Percentiles rank a stretch among this genome's conserved stretches.
Conservation (phyloP, 2,113 vertebrate genomes). For the Calypte anna region DNA sequence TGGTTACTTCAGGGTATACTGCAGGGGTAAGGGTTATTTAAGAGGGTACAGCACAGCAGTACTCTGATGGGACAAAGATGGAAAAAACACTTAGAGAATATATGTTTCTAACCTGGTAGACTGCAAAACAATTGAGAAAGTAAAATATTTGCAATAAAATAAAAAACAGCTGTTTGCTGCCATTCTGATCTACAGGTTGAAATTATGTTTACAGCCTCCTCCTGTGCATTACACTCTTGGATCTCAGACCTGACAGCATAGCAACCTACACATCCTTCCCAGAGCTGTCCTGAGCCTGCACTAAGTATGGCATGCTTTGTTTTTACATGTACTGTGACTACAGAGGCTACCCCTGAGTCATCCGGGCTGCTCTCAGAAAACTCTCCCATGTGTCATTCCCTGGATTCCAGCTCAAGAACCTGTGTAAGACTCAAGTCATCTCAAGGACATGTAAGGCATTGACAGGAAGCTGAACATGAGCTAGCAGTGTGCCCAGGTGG, state of each 20-base stretch:
- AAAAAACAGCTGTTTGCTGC: not conserved
- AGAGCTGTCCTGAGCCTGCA: not conserved
- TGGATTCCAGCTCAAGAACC: not conserved
- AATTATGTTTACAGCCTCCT: not conserved
- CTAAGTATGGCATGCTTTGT: not conserved
- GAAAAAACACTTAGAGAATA: not conserved
- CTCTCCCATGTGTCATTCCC: not conserved
- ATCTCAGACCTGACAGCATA: not conserved
- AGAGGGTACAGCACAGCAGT: not conserved
- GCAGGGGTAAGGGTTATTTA: not conserved
- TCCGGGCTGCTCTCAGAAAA: not conserved
- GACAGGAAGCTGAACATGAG: too few species aligned
- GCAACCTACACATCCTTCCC: not conserved
- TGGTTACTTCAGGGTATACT: not conserved
- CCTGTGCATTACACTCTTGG: not conserved
- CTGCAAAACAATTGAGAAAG: not conserved
- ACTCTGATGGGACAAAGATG: not conserved
- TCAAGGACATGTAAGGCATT: not conserved
- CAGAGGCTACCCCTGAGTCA: conserved; percentile 24
- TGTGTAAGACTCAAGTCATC: not conserved
- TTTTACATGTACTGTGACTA: not conserved
- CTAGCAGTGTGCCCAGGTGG: too few species aligned
- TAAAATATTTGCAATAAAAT: not conserved
- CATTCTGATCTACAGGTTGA: not conserved
- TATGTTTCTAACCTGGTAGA: not conserved